Evolutionary conservation across 1,140 invertebrate species (phyloP).

Genomic region (Heliconius melpomene): DNA sequence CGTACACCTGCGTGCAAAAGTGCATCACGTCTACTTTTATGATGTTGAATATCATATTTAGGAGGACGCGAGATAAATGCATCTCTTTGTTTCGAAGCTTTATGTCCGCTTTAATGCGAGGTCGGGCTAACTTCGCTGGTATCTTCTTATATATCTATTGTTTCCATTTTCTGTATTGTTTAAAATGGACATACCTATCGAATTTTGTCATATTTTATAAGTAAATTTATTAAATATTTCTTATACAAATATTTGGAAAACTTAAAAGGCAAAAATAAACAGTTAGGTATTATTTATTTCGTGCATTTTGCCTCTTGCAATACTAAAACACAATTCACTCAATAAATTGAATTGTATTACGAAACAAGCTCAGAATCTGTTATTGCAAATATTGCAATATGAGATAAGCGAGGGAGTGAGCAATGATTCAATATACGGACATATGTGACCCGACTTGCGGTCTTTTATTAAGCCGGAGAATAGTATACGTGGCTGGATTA

Average conservation of each 20-base stretch:
- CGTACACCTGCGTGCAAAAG: conserved; percentile 29
- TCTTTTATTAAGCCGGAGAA: conserved; percentile 66
- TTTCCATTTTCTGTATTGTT: background rate
- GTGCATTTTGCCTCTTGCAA: background rate
- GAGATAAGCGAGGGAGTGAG: conserved; percentile 54
- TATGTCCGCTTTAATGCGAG: conserved; percentile 58
- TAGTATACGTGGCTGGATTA: conserved; percentile 38
- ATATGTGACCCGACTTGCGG: conserved; percentile 64
- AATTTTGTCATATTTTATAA: background rate
- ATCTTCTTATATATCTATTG: conserved; percentile 19
- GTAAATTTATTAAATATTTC: background rate
- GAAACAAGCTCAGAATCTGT: conserved; percentile 51
- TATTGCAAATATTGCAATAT: conserved; percentile 59
- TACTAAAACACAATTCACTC: conserved; percentile 30
- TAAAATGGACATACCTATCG: background rate
- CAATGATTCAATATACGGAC: conserved; percentile 68
- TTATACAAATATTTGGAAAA: background rate
- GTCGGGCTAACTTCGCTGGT: conserved; percentile 42
- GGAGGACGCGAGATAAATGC: conserved; percentile 58
- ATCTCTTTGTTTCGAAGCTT: conserved; percentile 61
- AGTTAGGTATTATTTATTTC: background rate
- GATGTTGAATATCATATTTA: conserved; percentile 58
- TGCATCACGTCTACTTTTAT: conserved; percentile 55
- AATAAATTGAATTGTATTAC: conserved; percentile 50
- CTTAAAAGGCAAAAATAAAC: background rate